Evolutionary conservation across 2,888 invertebrate genomes (phyloP).

Genomic region (Standfussiana lucernea): DNA sequence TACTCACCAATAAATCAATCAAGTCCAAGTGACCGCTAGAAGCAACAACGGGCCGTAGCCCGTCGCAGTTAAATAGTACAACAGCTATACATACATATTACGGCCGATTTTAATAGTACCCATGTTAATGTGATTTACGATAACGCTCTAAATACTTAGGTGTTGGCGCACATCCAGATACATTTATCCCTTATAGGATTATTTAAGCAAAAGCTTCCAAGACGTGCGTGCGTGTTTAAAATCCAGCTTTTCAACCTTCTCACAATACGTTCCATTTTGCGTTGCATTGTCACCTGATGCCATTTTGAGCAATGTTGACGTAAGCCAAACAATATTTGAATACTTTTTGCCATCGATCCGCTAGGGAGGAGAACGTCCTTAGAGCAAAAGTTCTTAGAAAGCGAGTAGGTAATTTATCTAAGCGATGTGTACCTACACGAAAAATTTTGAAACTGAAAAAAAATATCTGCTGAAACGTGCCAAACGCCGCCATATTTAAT

Average conservation of each 20-base stretch:
- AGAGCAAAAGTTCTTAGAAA: background rate
- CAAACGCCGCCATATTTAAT: background rate
- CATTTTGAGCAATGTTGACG: background rate
- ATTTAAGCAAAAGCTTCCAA: background rate
- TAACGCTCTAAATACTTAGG: conserved; percentile 1
- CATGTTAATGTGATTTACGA: conserved; percentile 59
- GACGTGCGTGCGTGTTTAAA: background rate
- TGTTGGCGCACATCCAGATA: conserved; percentile 51
- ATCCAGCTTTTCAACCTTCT: background rate
- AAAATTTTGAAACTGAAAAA: background rate
- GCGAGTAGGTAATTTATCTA: background rate
- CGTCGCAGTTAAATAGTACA: conserved; percentile 16
- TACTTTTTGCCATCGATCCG: background rate
- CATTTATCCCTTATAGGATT: conserved; percentile 30
- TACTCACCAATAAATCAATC: conserved; percentile 37
- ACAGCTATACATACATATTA: conserved; percentile 5
- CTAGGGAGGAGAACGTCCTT: too few species aligned
- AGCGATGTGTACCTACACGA: background rate
- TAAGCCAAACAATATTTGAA: background rate
- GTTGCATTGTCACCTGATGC: background rate
- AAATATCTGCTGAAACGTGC: background rate
- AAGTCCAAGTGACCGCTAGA: conserved; percentile 14
- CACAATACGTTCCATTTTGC: too few species aligned
- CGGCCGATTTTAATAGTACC: conserved; percentile 41
- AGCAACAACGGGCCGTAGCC: conserved; percentile 4